Evolutionary conservation across 2,797 vertebrate genomes (phyloP), one percentile per base, ranked within the genome.

Genomic region (Anas acuta): DNA sequence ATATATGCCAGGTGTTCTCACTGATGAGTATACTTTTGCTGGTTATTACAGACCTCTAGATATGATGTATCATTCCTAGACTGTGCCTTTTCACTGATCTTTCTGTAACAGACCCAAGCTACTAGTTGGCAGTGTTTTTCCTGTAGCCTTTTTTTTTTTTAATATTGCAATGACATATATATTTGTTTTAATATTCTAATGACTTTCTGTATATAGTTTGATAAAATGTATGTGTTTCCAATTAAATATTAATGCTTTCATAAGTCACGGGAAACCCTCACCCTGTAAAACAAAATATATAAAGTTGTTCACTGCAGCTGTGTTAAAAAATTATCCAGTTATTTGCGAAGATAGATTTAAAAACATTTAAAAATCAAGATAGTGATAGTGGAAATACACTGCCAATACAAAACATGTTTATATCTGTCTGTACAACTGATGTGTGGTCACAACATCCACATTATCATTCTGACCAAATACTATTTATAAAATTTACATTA

Each of bases 401-500:
- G 15, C 37, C 30, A 53, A 86, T 73, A 60, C 28, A 76, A 85
- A 90, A 93, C 22, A 61, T 57, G 81, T 85, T 91, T 84, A 56
- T 91, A 84, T 32, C 56, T 91, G 73, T 92, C 79, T 91, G 3
- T 73, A 21, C 70, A 92, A 86, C 35, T 77, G n/a, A 78, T 81
- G 32, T 37, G 13, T 71, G 85, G 80, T 90, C 89, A 93, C 39
- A 95, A 88, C 39, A 64, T 54, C 39, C 16, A 32, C 64, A 67
- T 88, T 94, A 45, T 86, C 20, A 67, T 88, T 88, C 37, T 84
- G 43, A 86, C 41, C 35, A 7, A 92, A 70, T 70, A 81, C 69
- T 93, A 67, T 87, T 80, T 91, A 88, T 73, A 57, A 70, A 72
- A 26, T 74, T 85, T 62, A 47, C 58, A 78, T 32, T 75, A 81